Base-by-base conservation (phyloP, 1,140 invertebrate genomes). In the Lepidurus packardi region DNA sequence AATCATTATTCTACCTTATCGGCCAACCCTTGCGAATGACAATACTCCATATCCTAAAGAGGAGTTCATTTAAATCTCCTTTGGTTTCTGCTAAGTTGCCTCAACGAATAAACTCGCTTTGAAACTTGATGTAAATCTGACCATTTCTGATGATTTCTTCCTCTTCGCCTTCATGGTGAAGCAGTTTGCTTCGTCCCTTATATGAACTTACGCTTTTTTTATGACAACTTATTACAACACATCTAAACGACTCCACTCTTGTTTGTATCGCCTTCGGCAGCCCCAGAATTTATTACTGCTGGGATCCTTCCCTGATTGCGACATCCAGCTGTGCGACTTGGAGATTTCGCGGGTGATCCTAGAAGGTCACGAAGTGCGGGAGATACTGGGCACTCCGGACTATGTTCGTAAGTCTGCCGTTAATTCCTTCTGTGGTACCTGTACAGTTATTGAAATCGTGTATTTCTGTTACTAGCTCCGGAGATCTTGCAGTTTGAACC, bases 381-480 rank as follows among this genome's bases (percentile, higher is more conserved):
- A 93, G 82, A 92, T 93, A 74, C 86, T 92, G n/a, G 92, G 92
- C 16, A 93, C 92, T 21, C 91, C 91, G 2, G 92, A 93, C 84
- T 93, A 93, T 86, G 91, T 93, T 79, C 91, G 91, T 92, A 84
- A 88, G 91, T 84, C 7, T 43, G 43, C 65, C 16, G 10, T 7
- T 24, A 42, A 75, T 24, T 43, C 21, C 10, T 11, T 75, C 21
- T 16, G 6, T 73, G 16, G 5, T n/a, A 76, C 75, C 45, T 16
- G n/a, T n/a, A 21, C 16, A 11, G 43, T 13, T 43, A 7, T 25
- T 76, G 16, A 34, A 7, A 75, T 5, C 16, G 73, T 79, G 80
- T 81, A 74, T 80, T 82, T 81, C 84, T 81, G 81, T 78, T 89
- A 88, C 76, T 85, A 92, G 91, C 91, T 53, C 91, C 91, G n/a